phyloP scores from a whole-genome alignment of 2,113 vertebrate species.

The Cephalopholis sonnerati region DNA sequence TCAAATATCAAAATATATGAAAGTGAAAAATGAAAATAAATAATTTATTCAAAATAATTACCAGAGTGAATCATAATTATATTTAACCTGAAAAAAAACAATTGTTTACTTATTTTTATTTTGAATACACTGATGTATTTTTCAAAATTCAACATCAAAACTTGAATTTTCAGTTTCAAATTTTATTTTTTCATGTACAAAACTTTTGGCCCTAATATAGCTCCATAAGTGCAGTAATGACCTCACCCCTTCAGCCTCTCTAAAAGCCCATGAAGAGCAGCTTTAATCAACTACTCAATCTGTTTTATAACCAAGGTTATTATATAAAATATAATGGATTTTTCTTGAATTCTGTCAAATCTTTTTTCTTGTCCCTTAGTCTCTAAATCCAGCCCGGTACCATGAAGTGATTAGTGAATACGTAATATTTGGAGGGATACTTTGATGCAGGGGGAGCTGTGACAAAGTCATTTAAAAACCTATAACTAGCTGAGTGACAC shows the following conservation, averaged over 20 bases:
- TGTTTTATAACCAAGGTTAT: slow-evolving; percentile 22
- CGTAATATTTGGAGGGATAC: not conserved
- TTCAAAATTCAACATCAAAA: too few species aligned
- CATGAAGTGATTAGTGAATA: not conserved
- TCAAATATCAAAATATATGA: too few species aligned
- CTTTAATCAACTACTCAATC: slow-evolving; percentile 22
- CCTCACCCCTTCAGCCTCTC: not conserved
- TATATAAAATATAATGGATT: not conserved
- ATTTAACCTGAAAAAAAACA: too few species aligned
- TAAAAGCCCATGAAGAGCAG: slow-evolving; percentile 13
- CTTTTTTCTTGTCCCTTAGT: not conserved
- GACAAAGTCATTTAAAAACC: not conserved
- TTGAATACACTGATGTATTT: too few species aligned
- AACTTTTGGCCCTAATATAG: too few species aligned
- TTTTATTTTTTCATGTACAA: too few species aligned
- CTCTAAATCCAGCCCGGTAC: not conserved
- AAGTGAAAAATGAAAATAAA: too few species aligned
- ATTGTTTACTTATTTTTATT: too few species aligned
- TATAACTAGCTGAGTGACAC: not conserved
- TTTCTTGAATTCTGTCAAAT: slow-evolving; percentile 2
- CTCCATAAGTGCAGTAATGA: not conserved
- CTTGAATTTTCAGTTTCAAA: too few species aligned
- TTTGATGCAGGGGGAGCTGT: not conserved
- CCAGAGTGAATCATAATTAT: too few species aligned
- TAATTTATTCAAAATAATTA: too few species aligned